Evolutionary conservation across 2,888 invertebrate genomes (phyloP).

Genomic region (Gymnoscelis rufifasciata): DNA sequence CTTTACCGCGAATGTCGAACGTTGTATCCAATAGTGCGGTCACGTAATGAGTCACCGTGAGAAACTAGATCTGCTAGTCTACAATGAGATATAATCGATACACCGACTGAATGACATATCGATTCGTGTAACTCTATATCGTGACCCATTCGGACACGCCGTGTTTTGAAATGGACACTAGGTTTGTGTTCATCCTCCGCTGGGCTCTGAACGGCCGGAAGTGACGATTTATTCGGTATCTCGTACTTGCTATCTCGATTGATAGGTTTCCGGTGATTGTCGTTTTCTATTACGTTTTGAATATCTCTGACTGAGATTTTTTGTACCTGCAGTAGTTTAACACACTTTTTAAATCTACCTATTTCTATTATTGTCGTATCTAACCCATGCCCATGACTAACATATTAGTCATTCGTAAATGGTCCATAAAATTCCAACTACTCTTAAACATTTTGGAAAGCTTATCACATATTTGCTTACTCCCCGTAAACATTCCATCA

Average conservation of each 20-base stretch:
- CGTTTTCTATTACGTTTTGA: conserved; percentile 14
- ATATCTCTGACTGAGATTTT: too few relatives aligned
- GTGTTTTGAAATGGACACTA: conserved; percentile 42
- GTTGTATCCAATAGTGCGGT: conserved; percentile 22
- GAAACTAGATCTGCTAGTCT: conserved; percentile 39
- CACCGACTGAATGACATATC: conserved; percentile 46
- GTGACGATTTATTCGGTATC: conserved; percentile 44
- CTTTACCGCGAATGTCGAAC: conserved; percentile 26
- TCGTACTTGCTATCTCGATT: conserved; percentile 40
- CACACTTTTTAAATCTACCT: too few relatives aligned
- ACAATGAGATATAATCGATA: conserved; percentile 45
- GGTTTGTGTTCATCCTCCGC: conserved; percentile 15
- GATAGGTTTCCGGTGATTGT: conserved; percentile 45
- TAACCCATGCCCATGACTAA: too few relatives aligned
- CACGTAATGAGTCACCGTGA: conserved; percentile 41
- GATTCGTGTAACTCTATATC: conserved; percentile 46
- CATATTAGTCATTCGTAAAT: too few relatives aligned
- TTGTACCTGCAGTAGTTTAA: too few relatives aligned
- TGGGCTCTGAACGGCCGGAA: conserved; percentile 37
- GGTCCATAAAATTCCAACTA: too few relatives aligned
- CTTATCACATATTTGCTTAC: too few relatives aligned
- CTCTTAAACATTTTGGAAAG: too few relatives aligned
- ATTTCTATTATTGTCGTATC: too few relatives aligned
- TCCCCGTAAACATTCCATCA: too few relatives aligned
- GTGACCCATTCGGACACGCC: conserved; percentile 39